These are phyloP conservation scores for Diachasmimorpha longicaudata DNA, from an alignment of 1,140 invertebrate genomes.

Conservation along the genomic window DNA sequence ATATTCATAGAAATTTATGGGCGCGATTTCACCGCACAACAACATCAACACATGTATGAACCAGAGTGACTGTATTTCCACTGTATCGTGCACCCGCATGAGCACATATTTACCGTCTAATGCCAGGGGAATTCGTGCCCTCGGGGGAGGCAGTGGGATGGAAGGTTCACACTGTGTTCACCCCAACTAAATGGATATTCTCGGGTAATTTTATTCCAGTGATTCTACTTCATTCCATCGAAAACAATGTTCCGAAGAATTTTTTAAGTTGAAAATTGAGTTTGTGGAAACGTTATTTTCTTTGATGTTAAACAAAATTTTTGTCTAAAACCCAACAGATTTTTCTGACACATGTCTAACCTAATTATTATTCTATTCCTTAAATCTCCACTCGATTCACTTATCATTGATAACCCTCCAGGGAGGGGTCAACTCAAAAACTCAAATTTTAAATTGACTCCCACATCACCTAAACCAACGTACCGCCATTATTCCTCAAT, in stretches of 20 bases:
- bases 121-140: background rate
- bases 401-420: too few relatives aligned
- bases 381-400: too few relatives aligned
- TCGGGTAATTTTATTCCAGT: background rate
- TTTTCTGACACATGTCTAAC: too few relatives aligned
- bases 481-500: too few relatives aligned
- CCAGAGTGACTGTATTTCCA: background rate
- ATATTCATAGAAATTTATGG: constrained; percentile 2
- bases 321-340: too few relatives aligned
- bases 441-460: too few relatives aligned
- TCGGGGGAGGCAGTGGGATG: background rate
- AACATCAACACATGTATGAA: background rate
- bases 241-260: background rate
- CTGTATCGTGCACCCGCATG: background rate
- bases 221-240: background rate
- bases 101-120: constrained; percentile 19
- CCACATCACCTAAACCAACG: too few relatives aligned
- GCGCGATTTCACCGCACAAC: background rate
- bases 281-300: too few relatives aligned
- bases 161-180: background rate
- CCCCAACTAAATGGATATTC: constrained; percentile 5
- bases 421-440: too few relatives aligned
- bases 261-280: too few relatives aligned
- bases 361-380: too few relatives aligned
- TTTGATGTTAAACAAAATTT: too few relatives aligned